These are phyloP conservation scores for Phodopus roborovskii DNA, from an alignment of 2,113 vertebrate genomes.

Conservation along the genomic window DNA sequence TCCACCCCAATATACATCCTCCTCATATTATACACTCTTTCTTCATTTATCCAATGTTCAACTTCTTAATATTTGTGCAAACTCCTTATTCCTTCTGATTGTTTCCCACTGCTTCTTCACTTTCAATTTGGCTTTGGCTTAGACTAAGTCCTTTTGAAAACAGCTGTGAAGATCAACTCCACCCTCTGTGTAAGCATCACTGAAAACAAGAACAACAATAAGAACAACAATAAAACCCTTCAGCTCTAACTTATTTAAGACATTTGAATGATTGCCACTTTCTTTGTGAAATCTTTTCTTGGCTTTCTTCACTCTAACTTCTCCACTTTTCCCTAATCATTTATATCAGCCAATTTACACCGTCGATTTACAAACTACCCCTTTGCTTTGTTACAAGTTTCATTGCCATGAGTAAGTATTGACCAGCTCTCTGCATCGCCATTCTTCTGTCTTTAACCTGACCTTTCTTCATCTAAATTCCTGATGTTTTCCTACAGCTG, in stretches of 20 bases:
- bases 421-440: not conserved
- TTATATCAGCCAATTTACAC: not conserved
- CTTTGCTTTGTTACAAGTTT: not conserved
- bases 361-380: not conserved
- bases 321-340: not conserved
- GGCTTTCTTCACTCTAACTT: not conserved
- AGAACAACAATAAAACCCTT: not conserved
- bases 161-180: not conserved
- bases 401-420: not conserved
- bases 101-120: too few relatives aligned
- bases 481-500: not conserved
- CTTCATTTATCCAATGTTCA: not conserved
- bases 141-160: not conserved
- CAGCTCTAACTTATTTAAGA: not conserved
- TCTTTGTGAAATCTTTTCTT: not conserved
- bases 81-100: not conserved
- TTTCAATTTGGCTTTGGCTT: not conserved
- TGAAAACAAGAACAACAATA: not conserved
- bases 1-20: not conserved
- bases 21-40: not conserved
- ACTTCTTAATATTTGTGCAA: not conserved
- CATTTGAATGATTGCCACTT: not conserved
- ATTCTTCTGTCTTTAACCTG: not conserved
- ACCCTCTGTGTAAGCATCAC: not conserved
- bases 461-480: not conserved